Conservation (phyloP, 2,888 invertebrate species). For the Linnaemya vulpina region DNA sequence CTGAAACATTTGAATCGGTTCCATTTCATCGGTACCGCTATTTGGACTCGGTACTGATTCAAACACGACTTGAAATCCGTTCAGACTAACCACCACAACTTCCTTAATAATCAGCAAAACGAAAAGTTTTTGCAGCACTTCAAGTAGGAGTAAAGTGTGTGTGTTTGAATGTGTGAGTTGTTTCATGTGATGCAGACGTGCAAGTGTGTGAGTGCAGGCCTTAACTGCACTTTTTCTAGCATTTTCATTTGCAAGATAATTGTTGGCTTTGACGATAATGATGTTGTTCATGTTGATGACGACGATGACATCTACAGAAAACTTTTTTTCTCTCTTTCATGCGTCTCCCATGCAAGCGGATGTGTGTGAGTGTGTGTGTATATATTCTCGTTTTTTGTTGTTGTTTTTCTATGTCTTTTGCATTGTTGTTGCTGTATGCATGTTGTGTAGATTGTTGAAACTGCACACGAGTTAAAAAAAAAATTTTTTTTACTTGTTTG, state of each 20-base stretch:
- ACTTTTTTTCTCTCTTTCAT: background rate
- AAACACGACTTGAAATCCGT: no score
- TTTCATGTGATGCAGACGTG: background rate
- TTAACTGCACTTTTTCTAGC: no score
- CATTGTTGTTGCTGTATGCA: constrained; percentile 40
- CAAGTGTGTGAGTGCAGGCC: no score
- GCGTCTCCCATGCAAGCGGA: background rate
- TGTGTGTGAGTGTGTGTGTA: constrained; percentile 17
- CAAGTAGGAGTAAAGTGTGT: no score
- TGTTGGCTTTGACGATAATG: constrained; percentile 40
- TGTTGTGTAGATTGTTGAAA: constrained; percentile 63
- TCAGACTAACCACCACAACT: no score
- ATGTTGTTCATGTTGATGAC: constrained; percentile 44
- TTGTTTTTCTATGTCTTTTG: constrained; percentile 24
- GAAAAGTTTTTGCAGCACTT: no score
- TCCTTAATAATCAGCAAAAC: no score
- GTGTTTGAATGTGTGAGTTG: background rate
- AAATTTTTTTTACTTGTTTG: constrained; percentile 59
- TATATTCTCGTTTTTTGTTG: constrained; percentile 60
- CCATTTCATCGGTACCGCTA: no score
- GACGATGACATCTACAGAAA: constrained; percentile 54
- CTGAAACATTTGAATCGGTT: no score
- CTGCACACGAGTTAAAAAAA: constrained; percentile 79
- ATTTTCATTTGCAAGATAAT: constrained; percentile 4
- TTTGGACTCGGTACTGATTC: no score